Conservation (phyloP, 2,888 invertebrate genomes). For the Trilocha varians region DNA sequence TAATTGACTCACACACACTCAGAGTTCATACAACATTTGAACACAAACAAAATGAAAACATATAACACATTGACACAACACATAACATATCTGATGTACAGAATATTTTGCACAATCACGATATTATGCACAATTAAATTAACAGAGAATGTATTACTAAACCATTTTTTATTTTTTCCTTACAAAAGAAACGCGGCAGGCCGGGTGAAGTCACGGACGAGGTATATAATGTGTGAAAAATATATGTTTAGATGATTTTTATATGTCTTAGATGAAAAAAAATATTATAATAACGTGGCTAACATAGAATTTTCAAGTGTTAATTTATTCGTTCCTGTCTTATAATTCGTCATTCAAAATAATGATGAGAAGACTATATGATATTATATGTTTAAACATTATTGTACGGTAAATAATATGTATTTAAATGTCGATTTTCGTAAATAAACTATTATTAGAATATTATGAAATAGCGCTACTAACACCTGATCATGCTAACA, state of each 20-base stretch:
- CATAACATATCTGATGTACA: slow-evolving; percentile 22
- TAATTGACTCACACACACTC: not conserved
- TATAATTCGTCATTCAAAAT: not conserved
- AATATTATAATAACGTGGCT: slow-evolving; percentile 58
- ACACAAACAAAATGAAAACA: slow-evolving; percentile 8
- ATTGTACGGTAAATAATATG: slow-evolving; percentile 11
- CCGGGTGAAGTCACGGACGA: slow-evolving; percentile 88
- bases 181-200: slow-evolving; percentile 80
- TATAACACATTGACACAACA: slow-evolving; percentile 15
- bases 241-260: slow-evolving; percentile 61
- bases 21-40: slow-evolving; percentile 6
- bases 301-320: slow-evolving; percentile 63
- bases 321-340: slow-evolving; percentile 32
- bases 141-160: slow-evolving; percentile 68
- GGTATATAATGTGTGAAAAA: slow-evolving; percentile 67
- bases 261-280: slow-evolving; percentile 55
- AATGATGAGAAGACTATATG: not conserved
- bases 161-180: slow-evolving; percentile 65
- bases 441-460: slow-evolving; percentile 5
- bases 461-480: slow-evolving; percentile 31
- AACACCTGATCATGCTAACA: slow-evolving; percentile 54
- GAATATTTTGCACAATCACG: slow-evolving; percentile 27
- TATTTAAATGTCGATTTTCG: slow-evolving; percentile 6
- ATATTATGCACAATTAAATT: slow-evolving; percentile 43
- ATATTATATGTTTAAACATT: not conserved